Conservation (phyloP, 2,113 vertebrate genomes). For the Odobenus rosmarus region DNA sequence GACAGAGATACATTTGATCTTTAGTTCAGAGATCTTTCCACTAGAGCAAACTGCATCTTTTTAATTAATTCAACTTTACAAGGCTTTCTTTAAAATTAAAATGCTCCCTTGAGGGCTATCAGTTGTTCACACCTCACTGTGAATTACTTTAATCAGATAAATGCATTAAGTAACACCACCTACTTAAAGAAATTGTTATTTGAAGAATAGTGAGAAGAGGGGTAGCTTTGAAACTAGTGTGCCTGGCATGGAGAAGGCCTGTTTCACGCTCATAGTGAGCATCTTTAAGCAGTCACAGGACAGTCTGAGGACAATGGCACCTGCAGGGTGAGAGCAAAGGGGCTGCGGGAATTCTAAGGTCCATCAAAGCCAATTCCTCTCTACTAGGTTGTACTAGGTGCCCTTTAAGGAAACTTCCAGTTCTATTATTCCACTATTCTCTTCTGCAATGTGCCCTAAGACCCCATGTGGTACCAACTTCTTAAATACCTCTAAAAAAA, state of each 20-base stretch:
- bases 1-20: background rate
- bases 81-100: slow-evolving; percentile 55
- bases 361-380: background rate
- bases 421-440: background rate
- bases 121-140: slow-evolving; percentile 16
- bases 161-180: background rate
- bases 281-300: background rate
- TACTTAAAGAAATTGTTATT: background rate
- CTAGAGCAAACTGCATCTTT: background rate
- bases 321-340: background rate
- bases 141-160: slow-evolving; percentile 46
- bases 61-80: background rate
- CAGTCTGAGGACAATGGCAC: too few relatives aligned
- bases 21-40: background rate
- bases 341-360: background rate
- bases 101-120: background rate
- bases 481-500: background rate
- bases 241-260: background rate
- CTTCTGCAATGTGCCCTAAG: background rate
- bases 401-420: background rate
- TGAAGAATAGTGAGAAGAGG: background rate
- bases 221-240: background rate
- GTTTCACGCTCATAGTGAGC: rapidly evolving
- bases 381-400: background rate
- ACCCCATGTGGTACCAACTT: background rate